Conservation (phyloP, 2,113 vertebrate genomes). For the Chauna torquata region DNA sequence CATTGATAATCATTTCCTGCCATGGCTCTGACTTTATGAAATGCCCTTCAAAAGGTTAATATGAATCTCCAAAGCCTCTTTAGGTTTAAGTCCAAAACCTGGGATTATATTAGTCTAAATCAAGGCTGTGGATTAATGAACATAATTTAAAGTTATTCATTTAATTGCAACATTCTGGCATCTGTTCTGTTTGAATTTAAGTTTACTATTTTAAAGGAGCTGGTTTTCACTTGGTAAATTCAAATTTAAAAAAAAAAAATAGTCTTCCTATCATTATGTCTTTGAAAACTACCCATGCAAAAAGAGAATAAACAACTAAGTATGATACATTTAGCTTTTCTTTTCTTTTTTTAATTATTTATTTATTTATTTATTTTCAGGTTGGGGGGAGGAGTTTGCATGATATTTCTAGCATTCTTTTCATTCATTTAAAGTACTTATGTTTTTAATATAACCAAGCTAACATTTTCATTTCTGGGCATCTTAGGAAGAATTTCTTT, state of each 20-base stretch:
- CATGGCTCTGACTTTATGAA: constrained; percentile 4
- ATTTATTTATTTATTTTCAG: too few species aligned
- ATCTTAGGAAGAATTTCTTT: background rate
- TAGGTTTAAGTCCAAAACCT: constrained; percentile 65
- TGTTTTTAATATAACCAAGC: background rate
- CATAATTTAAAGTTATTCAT: constrained; percentile 59
- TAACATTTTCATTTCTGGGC: background rate
- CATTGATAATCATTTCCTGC: constrained; percentile 19
- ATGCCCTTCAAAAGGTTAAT: constrained; percentile 66
- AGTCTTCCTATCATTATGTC: background rate
- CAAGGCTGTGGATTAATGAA: constrained; percentile 63
- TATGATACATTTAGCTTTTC: background rate
- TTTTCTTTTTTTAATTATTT: background rate
- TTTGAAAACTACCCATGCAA: background rate
- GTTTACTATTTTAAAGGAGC: background rate
- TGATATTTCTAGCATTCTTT: background rate
- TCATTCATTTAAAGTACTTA: background rate
- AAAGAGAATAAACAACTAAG: background rate
- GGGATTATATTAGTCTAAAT: constrained; percentile 62
- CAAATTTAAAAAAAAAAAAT: background rate
- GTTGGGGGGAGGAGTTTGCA: background rate
- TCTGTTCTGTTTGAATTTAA: constrained; percentile 15
- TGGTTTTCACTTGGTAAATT: background rate
- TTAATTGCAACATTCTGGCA: constrained; percentile 56
- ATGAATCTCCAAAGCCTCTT: constrained; percentile 59